Percentiles rank a stretch among this genome's conserved stretches.
Evolutionary conservation across 2,797 vertebrate species (phyloP).

Genomic region (Channa striata): DNA sequence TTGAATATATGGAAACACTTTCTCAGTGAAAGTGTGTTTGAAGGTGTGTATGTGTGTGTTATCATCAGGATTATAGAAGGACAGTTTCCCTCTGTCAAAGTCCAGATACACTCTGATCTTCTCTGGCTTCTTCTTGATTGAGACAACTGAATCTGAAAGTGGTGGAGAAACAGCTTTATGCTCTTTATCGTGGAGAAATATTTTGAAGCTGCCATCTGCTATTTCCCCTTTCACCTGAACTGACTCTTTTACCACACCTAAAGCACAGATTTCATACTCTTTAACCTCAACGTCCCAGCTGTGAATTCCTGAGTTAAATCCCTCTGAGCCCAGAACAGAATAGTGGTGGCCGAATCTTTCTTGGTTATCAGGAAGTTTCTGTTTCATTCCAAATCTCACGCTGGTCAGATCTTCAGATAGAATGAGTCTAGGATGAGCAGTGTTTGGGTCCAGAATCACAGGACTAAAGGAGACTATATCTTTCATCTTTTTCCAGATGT

Average conservation of each 20-base stretch:
- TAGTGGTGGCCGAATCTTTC: background rate
- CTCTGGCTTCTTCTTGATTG: constrained; percentile 8
- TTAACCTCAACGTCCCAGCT: constrained; percentile 14
- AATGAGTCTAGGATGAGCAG: background rate
- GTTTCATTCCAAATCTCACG: background rate
- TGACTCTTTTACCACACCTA: background rate
- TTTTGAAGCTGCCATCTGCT: background rate
- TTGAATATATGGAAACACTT: constrained; percentile 15
- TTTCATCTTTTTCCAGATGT: constrained; percentile 21
- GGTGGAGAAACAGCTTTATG: background rate
- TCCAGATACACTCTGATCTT: constrained; percentile 37
- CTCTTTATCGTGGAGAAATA: background rate
- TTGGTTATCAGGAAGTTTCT: constrained; percentile 16
- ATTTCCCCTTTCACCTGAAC: background rate
- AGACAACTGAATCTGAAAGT: background rate
- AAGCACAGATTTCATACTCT: background rate
- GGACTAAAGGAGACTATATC: constrained; percentile 20
- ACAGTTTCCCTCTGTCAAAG: constrained; percentile 16
- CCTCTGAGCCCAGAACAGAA: background rate
- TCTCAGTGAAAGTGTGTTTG: constrained; percentile 25
- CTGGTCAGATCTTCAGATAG: constrained; percentile 27
- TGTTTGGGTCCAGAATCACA: constrained; percentile 37
- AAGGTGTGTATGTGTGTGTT: constrained; percentile 40
- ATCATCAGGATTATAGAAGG: constrained; percentile 15
- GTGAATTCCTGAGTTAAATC: constrained; percentile 31